Evolutionary conservation across 37 sponge, comb jelly and placozoan species (phyloP).

Genomic region (Hormiphora californensis): DNA sequence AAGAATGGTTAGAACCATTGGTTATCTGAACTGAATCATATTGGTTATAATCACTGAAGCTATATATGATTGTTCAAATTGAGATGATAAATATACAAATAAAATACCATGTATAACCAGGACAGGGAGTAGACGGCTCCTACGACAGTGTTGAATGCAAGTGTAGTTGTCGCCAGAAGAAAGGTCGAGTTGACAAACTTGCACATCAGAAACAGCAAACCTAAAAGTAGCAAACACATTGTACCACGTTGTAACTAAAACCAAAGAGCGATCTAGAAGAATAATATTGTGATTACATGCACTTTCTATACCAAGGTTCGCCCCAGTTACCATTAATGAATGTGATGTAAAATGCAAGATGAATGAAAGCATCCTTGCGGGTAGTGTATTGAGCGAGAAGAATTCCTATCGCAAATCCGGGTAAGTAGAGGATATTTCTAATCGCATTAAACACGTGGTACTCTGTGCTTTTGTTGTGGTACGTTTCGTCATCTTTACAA

Average conservation of each 20-base stretch:
- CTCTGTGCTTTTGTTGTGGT: no score
- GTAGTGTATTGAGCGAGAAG: slow-evolving; percentile 35
- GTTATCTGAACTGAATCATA: no score
- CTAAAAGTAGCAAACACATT: no score
- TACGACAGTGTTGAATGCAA: slow-evolving; percentile 27
- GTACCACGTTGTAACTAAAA: no score
- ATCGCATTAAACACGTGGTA: slow-evolving; percentile 2
- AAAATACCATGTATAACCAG: slow-evolving; percentile 38
- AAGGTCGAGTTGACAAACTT: neutral
- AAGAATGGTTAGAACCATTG: neutral
- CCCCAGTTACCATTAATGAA: slow-evolving; percentile 29
- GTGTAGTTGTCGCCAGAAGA: neutral
- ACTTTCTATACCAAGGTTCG: no score
- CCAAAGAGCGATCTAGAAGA: no score
- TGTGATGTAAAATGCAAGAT: slow-evolving; percentile 52
- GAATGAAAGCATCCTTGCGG: slow-evolving; percentile 39
- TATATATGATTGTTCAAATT: no score
- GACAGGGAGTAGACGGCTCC: slow-evolving; percentile 42
- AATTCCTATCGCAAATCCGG: slow-evolving; percentile 13
- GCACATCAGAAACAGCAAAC: slow-evolving; percentile 2
- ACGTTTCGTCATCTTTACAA: no score
- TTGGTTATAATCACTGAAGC: no score
- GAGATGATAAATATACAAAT: neutral
- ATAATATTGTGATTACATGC: no score
- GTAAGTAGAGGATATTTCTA: slow-evolving; percentile 8